Evolutionary conservation across 1,140 invertebrate genomes (phyloP), one percentile per base, ranked within the genome.

Genomic region (Berghia stephanieae): DNA sequence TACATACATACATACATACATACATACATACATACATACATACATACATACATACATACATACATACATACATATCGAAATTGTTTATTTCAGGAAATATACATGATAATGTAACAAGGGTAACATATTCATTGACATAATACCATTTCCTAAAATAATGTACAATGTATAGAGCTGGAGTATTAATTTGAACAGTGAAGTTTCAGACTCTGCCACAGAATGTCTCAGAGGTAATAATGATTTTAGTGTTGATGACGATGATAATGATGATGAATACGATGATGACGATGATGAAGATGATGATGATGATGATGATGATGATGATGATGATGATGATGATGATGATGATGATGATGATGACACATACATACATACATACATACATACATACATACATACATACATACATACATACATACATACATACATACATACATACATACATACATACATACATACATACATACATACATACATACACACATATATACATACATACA

Each of bases 361-460:
- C 24, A 70, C 40, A 70, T 24, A 70, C 68, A 43, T 6, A 44
- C 43, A 70, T 38, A 70, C 68, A 4, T 8, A 31, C 36, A 21
- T 8, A 70, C 42, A 44, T 43, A 70, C 68, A 43, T 21, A 44
- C 42, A 43, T 16, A 70, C 68, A 16, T 21, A 70, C 68, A 43
- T 44, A 70, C 68, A 10, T 21, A 70, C 68, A 70, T 43, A 42
- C 36, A 70, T 21, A 70, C 68, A 70, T 43, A 69, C 66, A 34
- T n/a, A 70, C 68, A 70, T 31, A 70, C 68, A 70, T 21, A 70
- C 40, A 70, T 43, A 70, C 68, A 36, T 21, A 68, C 66, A 49
- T 38, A 68, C 66, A 34, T 21, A 38, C 27, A 68, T 36, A 68
- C 36, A 34, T 21, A 68, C 66, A 34, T 36, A 38, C 66, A 21